A percentile compares a stretch with the other conserved stretches of the same genome.
phyloP scores from a whole-genome alignment of 1,140 invertebrate species.

The Phymorhynchus buccinoides region DNA sequence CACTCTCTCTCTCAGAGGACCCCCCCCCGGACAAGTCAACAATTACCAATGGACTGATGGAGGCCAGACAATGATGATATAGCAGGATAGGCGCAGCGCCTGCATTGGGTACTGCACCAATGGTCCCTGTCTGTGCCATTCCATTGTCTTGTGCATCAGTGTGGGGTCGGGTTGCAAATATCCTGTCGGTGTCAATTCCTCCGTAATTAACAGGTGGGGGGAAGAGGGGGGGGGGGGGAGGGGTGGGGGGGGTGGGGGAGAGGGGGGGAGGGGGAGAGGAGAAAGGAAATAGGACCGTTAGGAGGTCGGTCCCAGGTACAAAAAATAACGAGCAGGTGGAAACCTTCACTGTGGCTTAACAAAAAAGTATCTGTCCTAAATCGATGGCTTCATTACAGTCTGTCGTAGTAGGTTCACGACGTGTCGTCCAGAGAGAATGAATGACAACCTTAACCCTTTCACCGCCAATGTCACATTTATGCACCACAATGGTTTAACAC shows the following conservation, averaged over 20 bases:
- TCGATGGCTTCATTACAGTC: too few relatives aligned
- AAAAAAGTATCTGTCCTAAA: not conserved
- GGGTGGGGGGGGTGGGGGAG: not conserved
- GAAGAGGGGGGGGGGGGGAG: not conserved
- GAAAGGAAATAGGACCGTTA: not conserved
- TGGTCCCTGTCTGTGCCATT: too few relatives aligned
- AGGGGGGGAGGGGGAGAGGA: not conserved
- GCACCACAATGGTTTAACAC: too few relatives aligned
- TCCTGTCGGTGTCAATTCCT: not conserved
- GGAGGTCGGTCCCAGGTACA: not conserved
- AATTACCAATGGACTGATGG: too few relatives aligned
- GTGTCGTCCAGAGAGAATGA: too few relatives aligned
- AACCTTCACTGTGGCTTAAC: not conserved
- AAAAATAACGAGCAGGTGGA: not conserved
- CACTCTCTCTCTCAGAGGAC: too few relatives aligned
- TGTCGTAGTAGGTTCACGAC: too few relatives aligned
- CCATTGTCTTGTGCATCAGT: not conserved
- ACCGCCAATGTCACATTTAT: too few relatives aligned
- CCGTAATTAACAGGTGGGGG: slow-evolving; percentile 10
- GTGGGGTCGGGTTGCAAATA: not conserved
- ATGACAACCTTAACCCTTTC: too few relatives aligned
- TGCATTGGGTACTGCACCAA: not conserved
- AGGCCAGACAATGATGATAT: not conserved
- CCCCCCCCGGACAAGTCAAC: not conserved
- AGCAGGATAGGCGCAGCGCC: too few relatives aligned